Percentiles rank a stretch among this genome's conserved stretches.
phyloP scores from a whole-genome alignment of 2,113 vertebrate genomes.

The Nothocercus nigrocapillus region DNA sequence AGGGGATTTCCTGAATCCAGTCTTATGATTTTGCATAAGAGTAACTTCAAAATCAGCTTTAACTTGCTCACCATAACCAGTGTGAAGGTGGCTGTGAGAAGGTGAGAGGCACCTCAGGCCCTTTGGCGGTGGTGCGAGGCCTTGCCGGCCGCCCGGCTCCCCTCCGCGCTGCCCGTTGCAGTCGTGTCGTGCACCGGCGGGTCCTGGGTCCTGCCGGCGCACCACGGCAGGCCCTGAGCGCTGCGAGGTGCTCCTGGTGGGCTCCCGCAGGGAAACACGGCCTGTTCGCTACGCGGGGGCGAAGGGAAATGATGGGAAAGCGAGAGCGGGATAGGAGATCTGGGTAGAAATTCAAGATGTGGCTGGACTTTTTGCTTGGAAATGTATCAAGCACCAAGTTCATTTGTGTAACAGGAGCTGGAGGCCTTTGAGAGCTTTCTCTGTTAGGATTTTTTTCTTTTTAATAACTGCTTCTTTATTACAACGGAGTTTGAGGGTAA shows the following conservation, averaged over 20 bases:
- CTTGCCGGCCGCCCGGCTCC: not conserved
- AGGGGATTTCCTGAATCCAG: slow-evolving; percentile 44
- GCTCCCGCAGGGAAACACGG: not conserved
- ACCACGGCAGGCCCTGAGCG: not conserved
- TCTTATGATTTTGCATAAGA: slow-evolving; percentile 46
- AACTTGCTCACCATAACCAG: slow-evolving; percentile 61
- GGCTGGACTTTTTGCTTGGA: not conserved
- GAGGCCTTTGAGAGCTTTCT: slow-evolving; percentile 3
- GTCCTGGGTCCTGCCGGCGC: no score
- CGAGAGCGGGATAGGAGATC: not conserved
- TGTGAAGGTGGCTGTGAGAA: slow-evolving; percentile 23
- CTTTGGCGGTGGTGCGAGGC: not conserved
- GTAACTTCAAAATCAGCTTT: slow-evolving; percentile 54
- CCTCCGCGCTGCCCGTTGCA: not conserved
- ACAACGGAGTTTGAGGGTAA: slow-evolving; percentile 60
- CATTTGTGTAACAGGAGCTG: not conserved
- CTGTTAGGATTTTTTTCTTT: slow-evolving; percentile 39
- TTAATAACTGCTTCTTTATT: slow-evolving; percentile 47
- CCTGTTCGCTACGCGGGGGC: not conserved
- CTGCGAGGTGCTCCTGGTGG: not conserved
- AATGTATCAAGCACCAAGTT: not conserved
- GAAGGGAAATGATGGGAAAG: not conserved
- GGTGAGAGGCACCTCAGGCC: not conserved
- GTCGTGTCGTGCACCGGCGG: not conserved
- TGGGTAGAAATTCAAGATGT: slow-evolving; percentile 18